Conservation (phyloP, 1,140 invertebrate species). For the Penaeus vannamei region DNA sequence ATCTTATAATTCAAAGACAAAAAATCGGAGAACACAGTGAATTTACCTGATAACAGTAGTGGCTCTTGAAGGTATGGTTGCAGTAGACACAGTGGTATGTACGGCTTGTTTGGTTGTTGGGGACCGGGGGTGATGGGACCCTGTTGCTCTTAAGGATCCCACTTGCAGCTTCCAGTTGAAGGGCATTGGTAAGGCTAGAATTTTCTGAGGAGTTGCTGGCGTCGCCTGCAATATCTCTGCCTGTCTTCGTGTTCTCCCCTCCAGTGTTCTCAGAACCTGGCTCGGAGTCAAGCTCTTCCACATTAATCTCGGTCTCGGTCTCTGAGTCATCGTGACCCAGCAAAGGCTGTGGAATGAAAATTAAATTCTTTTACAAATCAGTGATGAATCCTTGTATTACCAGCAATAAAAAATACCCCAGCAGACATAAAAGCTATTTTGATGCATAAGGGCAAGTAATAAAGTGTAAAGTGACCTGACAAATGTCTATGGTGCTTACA, state of each 20-base stretch:
- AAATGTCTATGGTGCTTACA: slow-evolving; percentile 25
- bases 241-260: no score
- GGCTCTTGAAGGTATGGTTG: slow-evolving; percentile 85
- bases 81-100: slow-evolving; percentile 83
- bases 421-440: no score
- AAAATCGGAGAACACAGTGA: neutral
- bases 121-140: neutral
- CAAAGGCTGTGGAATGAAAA: slow-evolving; percentile 34
- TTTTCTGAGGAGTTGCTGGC: neutral
- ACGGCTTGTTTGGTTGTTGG: slow-evolving; percentile 56
- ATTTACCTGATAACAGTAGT: slow-evolving; percentile 80
- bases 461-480: neutral
- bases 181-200: neutral
- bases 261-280: neutral
- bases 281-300: slow-evolving; percentile 60
- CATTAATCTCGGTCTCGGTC: slow-evolving; percentile 62
- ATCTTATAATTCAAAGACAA: neutral
- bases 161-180: neutral
- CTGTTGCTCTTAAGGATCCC: neutral
- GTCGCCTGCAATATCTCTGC: neutral
- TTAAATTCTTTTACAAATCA: neutral
- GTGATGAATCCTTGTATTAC: no score
- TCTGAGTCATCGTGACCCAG: slow-evolving; percentile 55
- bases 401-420: neutral
- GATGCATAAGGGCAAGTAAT: no score